Base-by-base conservation (phyloP, 2,113 vertebrate genomes). In the Ploceus nigricollis region DNA sequence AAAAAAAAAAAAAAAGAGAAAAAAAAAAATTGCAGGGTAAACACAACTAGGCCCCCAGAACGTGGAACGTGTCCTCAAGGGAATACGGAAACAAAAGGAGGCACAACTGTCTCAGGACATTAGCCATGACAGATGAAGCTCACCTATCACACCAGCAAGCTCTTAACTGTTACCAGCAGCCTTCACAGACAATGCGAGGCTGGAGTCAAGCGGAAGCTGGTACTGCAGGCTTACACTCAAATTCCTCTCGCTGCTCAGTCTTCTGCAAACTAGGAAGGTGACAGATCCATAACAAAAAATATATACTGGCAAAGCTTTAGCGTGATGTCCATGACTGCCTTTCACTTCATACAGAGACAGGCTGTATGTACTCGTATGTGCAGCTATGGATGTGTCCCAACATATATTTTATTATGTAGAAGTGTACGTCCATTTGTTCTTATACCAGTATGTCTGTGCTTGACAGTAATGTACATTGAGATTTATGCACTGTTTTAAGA, bases 81-180 rank as follows among this genome's bases (percentile, higher is more conserved):
- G 96, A 96, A 82, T 40, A 93, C 0, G 3, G 97, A 97, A 96
- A 98, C 97, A 98, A 98, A 98, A 96, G 96, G 94, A 98, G 27
- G 61, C 88, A 81, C 61, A 82, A 97, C 96, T 93, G 98, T 97
- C 97, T 93, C 87, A 61, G 95, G 97, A 95, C 88, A 94, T 98
- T 96, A 97, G 63, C 60, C 68, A 42, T 96, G 97, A 97, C 27
- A 82, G 97, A 97, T 96, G 96, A 96, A 96, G 84, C 97, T 98
- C 96, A 97, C 97, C 98, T 97, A 96, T 97, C 96, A 95, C 96
- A 97, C 96, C 87, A 60, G 89, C 16, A 88, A 94, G 95, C 90
- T 64, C 93, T 91, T 60, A 66, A 85, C 94, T 92, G 94, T 77
- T 96, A 97, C 93, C 83, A 76, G 54, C 63, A 35, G 1, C 39